phyloP scores from a whole-genome alignment of 2,888 invertebrate genomes.

The Brenthis ino region DNA sequence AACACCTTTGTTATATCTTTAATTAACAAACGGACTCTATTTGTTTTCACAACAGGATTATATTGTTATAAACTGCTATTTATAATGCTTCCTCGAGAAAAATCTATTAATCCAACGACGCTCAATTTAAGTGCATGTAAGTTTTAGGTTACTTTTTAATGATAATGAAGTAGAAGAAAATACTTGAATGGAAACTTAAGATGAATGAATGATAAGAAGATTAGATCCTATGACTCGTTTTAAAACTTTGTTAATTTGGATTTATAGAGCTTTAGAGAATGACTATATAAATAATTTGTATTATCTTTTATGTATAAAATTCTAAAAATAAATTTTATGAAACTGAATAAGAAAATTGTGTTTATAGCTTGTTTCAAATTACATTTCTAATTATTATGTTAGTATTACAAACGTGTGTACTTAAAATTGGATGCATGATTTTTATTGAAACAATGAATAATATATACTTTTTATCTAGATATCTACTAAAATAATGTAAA shows the following conservation, averaged over 20 bases:
- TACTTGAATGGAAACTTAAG: conserved; percentile 16
- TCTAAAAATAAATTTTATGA: neutral
- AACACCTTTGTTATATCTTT: neutral
- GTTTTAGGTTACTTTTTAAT: conserved; percentile 7
- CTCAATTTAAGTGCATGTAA: conserved; percentile 3
- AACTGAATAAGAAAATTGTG: neutral
- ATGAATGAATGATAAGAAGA: conserved; percentile 9
- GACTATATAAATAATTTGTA: too few species aligned
- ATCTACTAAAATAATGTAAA: neutral
- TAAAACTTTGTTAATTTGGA: conserved; percentile 4
- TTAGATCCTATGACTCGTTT: conserved; percentile 10
- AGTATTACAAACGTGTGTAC: conserved; percentile 5
- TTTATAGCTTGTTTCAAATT: conserved; percentile 7
- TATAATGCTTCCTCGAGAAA: conserved; percentile 8
- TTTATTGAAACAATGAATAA: neutral
- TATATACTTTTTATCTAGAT: conserved; percentile 8
- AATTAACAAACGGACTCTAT: neutral
- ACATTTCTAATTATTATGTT: neutral
- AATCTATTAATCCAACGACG: conserved; percentile 14
- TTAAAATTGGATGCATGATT: conserved; percentile 13
- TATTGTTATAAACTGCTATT: neutral
- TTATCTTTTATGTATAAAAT: neutral
- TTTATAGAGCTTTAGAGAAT: neutral
- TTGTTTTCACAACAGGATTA: conserved; percentile 6
- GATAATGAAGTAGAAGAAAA: conserved; percentile 12